Evolutionary conservation across 2,113 vertebrate genomes (phyloP).

Genomic region (Phalacrocorax brasilianus): DNA sequence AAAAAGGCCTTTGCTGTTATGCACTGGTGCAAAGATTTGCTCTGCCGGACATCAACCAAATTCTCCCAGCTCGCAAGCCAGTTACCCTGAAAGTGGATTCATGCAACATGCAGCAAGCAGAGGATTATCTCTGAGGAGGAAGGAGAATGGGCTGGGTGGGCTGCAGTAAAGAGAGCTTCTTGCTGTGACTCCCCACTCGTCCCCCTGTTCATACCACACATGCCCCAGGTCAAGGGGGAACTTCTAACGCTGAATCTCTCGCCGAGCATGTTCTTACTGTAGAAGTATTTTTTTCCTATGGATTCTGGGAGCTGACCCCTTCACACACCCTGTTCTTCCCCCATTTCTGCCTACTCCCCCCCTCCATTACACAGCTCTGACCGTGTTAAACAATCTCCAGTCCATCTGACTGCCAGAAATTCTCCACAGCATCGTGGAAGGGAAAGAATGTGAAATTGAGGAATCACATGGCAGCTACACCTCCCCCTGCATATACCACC

Average conservation of each 20-base stretch:
- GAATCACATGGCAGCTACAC: conserved; percentile 61
- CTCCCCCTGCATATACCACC: conserved; percentile 28
- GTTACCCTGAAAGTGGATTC: background rate
- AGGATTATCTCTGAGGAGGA: background rate
- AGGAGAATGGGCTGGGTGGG: background rate
- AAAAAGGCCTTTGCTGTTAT: background rate
- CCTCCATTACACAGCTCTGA: background rate
- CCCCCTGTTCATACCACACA: background rate
- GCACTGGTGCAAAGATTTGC: background rate
- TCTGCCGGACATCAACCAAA: background rate
- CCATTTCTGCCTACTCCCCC: background rate
- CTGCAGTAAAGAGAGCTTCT: background rate
- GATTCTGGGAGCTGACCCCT: background rate
- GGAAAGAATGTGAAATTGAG: conserved; percentile 53
- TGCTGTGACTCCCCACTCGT: background rate
- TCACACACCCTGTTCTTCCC: background rate
- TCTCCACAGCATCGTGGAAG: conserved; percentile 67
- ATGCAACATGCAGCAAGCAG: background rate
- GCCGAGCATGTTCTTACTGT: background rate
- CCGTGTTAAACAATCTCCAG: background rate
- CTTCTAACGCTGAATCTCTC: background rate
- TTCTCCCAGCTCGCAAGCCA: background rate
- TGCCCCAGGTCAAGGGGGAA: background rate
- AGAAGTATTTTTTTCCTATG: background rate
- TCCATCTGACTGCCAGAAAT: conserved; percentile 56